These are phyloP conservation scores for Pardosa pseudoannulata DNA, from an alignment of 2,888 invertebrate species.

Conservation along the genomic window DNA sequence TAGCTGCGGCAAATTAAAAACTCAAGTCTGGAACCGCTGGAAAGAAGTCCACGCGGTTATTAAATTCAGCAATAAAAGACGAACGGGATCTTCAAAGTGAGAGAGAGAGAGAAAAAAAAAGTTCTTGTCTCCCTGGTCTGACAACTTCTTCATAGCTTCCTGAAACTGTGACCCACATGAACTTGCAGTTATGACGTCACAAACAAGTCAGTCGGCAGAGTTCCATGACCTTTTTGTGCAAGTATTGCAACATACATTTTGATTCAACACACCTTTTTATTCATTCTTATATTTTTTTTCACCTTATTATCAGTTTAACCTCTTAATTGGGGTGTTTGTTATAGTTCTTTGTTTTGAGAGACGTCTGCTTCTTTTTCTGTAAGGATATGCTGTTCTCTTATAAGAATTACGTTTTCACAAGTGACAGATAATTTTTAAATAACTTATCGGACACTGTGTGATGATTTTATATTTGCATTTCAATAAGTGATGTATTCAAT, in stretches of 20 bases:
- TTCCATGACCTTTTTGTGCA: conserved; percentile 58
- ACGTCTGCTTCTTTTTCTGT: too few species aligned
- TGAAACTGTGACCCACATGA: conserved; percentile 68
- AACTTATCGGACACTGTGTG: too few species aligned
- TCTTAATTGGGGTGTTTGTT: not conserved
- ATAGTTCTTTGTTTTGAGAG: not conserved
- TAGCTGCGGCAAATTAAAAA: not conserved
- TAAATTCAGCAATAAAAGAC: conserved; percentile 4
- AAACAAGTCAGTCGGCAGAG: conserved; percentile 47
- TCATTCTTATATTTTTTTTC: conserved; percentile 4
- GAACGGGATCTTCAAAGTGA: conserved; percentile 49
- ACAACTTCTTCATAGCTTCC: conserved; percentile 61
- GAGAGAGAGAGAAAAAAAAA: conserved; percentile 15
- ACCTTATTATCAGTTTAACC: conserved; percentile 14
- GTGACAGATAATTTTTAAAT: too few species aligned
- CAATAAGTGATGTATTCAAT: too few species aligned
- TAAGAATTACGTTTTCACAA: too few species aligned
- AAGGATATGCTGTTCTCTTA: too few species aligned
- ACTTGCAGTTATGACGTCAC: conserved; percentile 58
- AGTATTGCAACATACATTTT: conserved; percentile 49
- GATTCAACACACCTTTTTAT: conserved; percentile 12
- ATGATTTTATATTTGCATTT: too few species aligned
- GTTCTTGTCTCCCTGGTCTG: conserved; percentile 51
- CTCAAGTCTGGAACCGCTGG: not conserved
- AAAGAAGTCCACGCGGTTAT: not conserved